Percentiles rank a stretch among this genome's conserved stretches.
These are phyloP conservation scores for Liposcelis brunnea DNA, from an alignment of 2,888 invertebrate species.

Conservation along the genomic window DNA sequence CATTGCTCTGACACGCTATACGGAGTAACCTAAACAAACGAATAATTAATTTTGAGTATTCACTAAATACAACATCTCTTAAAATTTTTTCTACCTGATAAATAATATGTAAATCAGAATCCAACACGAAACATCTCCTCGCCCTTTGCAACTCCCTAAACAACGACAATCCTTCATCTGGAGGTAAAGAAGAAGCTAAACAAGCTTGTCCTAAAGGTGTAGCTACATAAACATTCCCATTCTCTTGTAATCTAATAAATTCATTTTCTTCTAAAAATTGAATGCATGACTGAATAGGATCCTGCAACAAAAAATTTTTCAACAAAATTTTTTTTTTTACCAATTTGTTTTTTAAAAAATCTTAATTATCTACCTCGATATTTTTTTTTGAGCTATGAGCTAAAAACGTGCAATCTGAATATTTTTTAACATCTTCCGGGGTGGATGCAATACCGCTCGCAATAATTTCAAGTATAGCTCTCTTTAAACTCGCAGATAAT, in stretches of 20 bases:
- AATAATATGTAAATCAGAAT: slow-evolving; percentile 86
- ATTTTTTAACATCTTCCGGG: slow-evolving; percentile 51
- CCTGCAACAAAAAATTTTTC: slow-evolving; percentile 14
- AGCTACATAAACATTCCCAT: slow-evolving; percentile 36
- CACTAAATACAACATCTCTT: neutral
- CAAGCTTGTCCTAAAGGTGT: slow-evolving; percentile 86
- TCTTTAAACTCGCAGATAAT: slow-evolving; percentile 30
- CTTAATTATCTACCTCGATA: slow-evolving; percentile 16
- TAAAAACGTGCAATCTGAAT: slow-evolving; percentile 64
- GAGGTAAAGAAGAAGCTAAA: slow-evolving; percentile 81
- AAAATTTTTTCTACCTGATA: slow-evolving; percentile 50
- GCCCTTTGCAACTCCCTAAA: slow-evolving; percentile 83
- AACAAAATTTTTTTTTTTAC: neutral
- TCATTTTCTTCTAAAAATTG: slow-evolving; percentile 62
- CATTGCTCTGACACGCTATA: slow-evolving; percentile 69
- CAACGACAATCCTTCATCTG: slow-evolving; percentile 77
- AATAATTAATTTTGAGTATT: neutral
- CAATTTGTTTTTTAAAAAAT: neutral
- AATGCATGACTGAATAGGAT: slow-evolving; percentile 34
- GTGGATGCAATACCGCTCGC: slow-evolving; percentile 69
- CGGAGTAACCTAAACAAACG: slow-evolving; percentile 48
- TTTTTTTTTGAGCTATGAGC: slow-evolving; percentile 24
- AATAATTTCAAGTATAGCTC: slow-evolving; percentile 34
- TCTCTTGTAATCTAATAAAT: slow-evolving; percentile 38
- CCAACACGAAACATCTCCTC: slow-evolving; percentile 74